Evolutionary conservation across 1,140 invertebrate genomes (phyloP).

Genomic region (Sycophila sp.): DNA sequence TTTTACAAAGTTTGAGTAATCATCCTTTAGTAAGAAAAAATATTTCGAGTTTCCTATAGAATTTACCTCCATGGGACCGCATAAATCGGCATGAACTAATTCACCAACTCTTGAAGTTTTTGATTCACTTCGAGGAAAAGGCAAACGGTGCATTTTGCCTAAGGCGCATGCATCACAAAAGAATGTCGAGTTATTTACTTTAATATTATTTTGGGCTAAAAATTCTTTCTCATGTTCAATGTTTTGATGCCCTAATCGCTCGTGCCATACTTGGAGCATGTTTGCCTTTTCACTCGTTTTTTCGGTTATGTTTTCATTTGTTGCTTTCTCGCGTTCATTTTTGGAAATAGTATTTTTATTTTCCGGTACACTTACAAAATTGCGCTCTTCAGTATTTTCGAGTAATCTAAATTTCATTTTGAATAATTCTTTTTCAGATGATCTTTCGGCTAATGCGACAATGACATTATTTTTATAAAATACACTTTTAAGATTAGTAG

Average conservation of each 20-base stretch:
- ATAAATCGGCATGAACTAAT: slow-evolving; percentile 54
- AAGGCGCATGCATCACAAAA: slow-evolving; percentile 55
- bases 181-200: slow-evolving; percentile 37
- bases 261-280: slow-evolving; percentile 54
- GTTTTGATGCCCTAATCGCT: slow-evolving; percentile 59
- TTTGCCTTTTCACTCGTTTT: not conserved
- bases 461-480: slow-evolving; percentile 22
- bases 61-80: slow-evolving; percentile 40
- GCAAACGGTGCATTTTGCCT: slow-evolving; percentile 55
- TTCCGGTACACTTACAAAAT: not conserved
- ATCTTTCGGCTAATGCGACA: slow-evolving; percentile 38
- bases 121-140: slow-evolving; percentile 47
- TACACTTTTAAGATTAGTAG: slow-evolving; percentile 31
- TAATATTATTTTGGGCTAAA: slow-evolving; percentile 46
- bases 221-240: slow-evolving; percentile 49
- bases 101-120: slow-evolving; percentile 47
- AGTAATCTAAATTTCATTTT: slow-evolving; percentile 40
- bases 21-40: slow-evolving; percentile 49
- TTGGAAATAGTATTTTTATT: not conserved
- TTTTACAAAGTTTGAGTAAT: slow-evolving; percentile 44
- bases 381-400: not conserved
- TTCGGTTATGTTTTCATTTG: not conserved
- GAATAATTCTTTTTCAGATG: slow-evolving; percentile 34
- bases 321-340: not conserved
- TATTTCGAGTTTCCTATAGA: slow-evolving; percentile 51